These are phyloP conservation scores for Forbesichthys papilliferus DNA, from an alignment of 2,113 vertebrate genomes.

Conservation along the genomic window DNA sequence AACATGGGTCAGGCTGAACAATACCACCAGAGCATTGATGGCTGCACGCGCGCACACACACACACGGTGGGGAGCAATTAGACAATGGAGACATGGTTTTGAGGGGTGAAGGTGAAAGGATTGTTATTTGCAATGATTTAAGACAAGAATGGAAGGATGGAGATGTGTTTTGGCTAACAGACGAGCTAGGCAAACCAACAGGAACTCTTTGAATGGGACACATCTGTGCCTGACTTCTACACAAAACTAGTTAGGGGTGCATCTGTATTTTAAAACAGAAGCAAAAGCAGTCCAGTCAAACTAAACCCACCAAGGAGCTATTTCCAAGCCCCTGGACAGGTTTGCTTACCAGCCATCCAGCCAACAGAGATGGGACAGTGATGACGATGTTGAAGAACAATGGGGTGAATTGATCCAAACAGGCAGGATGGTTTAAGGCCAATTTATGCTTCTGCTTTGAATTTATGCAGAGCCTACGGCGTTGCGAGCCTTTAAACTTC, in stretches of 20 bases:
- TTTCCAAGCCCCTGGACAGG: background rate
- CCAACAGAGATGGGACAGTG: constrained; percentile 35
- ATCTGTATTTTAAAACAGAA: background rate
- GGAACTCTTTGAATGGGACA: constrained; percentile 17
- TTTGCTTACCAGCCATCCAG: constrained; percentile 15
- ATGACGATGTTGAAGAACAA: constrained; percentile 25
- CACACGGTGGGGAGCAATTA: background rate
- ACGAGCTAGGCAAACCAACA: background rate
- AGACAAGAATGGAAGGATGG: constrained; percentile 12
- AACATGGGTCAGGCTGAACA: background rate
- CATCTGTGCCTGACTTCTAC: background rate
- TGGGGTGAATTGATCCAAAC: constrained; percentile 23
- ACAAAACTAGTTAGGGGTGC: background rate
- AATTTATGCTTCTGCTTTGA: too few species aligned
- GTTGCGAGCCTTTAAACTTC: too few species aligned
- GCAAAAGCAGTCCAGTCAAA: background rate
- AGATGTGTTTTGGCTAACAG: background rate
- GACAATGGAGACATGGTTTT: constrained; percentile 18
- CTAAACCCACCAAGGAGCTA: constrained; percentile 22
- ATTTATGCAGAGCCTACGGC: too few species aligned
- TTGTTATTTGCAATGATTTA: constrained; percentile 14
- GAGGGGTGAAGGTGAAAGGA: background rate
- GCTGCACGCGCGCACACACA: background rate
- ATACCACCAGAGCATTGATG: background rate
- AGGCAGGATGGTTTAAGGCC: background rate